Conservation (phyloP, 2,113 vertebrate genomes). For the Hemicordylus capensis region DNA sequence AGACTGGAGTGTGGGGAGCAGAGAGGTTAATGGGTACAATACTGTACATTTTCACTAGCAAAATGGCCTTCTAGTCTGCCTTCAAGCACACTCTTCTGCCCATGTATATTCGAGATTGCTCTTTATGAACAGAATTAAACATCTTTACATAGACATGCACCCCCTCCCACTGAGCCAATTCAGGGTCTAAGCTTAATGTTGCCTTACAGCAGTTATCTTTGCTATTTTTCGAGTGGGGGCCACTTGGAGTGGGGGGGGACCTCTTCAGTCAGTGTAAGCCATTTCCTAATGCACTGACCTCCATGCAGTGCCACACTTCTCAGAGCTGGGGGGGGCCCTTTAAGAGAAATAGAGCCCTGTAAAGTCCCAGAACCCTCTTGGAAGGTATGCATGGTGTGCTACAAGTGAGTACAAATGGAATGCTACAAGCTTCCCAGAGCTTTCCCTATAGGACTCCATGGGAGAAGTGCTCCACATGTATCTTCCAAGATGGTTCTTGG, state of each 20-base stretch:
- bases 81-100: accelerated
- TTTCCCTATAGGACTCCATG: no score
- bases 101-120: background rate
- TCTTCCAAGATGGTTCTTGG: no score
- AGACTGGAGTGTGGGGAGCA: background rate
- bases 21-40: background rate
- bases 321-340: no score
- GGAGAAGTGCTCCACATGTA: no score
- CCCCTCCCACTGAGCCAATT: background rate
- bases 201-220: slow-evolving; percentile 14
- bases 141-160: slow-evolving; percentile 12
- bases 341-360: no score
- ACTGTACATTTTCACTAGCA: slow-evolving; percentile 21
- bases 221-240: background rate
- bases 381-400: slow-evolving; percentile 32
- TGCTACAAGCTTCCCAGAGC: no score
- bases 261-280: no score
- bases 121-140: slow-evolving; percentile 18
- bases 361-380: no score
- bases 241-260: no score
- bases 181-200: slow-evolving; percentile 9
- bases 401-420: no score
- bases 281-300: no score
- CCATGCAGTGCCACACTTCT: no score
- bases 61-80: slow-evolving; percentile 34